A percentile compares a stretch with the other conserved stretches of the same genome.
These are phyloP conservation scores for Spizella passerina DNA, from an alignment of 2,797 vertebrate genomes.

Conservation along the genomic window DNA sequence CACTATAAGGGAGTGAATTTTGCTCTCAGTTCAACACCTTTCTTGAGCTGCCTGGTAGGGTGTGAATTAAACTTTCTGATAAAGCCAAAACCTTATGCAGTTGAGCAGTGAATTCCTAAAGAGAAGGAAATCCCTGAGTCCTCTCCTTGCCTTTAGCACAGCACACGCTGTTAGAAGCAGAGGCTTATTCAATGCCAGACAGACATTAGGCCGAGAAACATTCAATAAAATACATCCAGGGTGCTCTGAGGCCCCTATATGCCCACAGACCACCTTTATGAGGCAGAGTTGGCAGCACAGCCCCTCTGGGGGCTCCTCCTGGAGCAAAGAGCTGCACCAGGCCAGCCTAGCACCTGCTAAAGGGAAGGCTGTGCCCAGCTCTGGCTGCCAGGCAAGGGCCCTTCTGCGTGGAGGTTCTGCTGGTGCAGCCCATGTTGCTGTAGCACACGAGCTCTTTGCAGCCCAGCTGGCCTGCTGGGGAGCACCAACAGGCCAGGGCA, in stretches of 20 bases:
- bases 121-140: not conserved
- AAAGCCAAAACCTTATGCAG: not conserved
- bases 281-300: not conserved
- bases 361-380: not conserved
- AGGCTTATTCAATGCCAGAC: not conserved
- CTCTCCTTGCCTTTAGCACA: not conserved
- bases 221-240: accelerated
- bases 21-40: not conserved
- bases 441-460: accelerated
- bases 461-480: not conserved
- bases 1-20: not conserved
- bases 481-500: not conserved
- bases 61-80: not conserved
- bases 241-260: not conserved
- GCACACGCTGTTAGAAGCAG: not conserved
- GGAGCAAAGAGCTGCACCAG: not conserved
- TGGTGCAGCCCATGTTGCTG: not conserved
- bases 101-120: not conserved
- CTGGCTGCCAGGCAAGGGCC: not conserved
- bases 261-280: not conserved
- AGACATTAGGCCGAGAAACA: not conserved
- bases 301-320: not conserved
- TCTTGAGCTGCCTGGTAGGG: not conserved
- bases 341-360: not conserved
- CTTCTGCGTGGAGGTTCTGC: accelerated